phyloP scores from a whole-genome alignment of 2,888 invertebrate genomes.

The Apantesis nais region DNA sequence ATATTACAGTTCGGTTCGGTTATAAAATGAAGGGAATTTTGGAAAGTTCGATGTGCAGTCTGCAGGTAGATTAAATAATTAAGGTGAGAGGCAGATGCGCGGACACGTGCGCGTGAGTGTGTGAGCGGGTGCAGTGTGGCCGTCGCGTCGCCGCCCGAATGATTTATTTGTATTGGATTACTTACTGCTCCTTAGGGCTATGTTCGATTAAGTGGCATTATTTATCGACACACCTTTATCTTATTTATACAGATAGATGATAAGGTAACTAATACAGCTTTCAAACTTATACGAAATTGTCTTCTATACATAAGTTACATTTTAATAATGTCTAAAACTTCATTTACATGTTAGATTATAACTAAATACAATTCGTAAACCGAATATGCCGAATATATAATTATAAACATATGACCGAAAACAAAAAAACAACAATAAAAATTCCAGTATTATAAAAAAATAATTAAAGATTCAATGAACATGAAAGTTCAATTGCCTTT shows the following conservation, averaged over 20 bases:
- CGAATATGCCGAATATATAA: no score
- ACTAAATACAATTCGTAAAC: no score
- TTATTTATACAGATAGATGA: not conserved
- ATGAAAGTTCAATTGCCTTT: no score
- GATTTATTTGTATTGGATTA: conserved; percentile 35
- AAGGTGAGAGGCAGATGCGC: conserved; percentile 65
- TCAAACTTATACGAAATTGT: not conserved
- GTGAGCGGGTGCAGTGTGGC: conserved; percentile 30
- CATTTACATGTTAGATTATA: no score
- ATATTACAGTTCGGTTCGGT: conserved; percentile 1
- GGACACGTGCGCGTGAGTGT: conserved; percentile 63
- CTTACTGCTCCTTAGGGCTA: conserved; percentile 11
- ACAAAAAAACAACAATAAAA: no score
- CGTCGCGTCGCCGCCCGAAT: conserved; percentile 22
- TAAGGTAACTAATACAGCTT: not conserved
- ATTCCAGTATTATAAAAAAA: no score
- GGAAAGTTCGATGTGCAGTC: conserved; percentile 9
- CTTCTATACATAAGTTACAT: not conserved
- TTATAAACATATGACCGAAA: no score
- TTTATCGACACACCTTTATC: conserved; percentile 15
- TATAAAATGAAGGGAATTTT: conserved; percentile 16
- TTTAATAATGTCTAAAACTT: not conserved
- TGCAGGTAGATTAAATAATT: conserved; percentile 61
- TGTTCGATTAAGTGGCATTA: conserved; percentile 19
- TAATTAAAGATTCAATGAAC: no score